Base-by-base conservation (phyloP, 2,797 vertebrate species). In the Myotis daubentonii region DNA sequence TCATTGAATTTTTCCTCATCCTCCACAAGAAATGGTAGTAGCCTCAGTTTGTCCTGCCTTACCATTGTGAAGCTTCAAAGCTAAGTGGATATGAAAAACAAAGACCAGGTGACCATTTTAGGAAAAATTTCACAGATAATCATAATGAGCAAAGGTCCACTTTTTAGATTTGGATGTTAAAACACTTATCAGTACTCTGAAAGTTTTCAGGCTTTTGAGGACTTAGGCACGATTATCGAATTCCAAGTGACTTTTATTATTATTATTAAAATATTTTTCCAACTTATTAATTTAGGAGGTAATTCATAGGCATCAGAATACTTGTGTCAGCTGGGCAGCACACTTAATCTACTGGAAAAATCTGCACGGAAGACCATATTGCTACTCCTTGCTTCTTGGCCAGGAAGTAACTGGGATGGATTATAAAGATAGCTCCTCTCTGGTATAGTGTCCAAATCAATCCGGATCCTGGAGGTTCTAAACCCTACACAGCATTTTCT, bases 181-280 rank as follows among this genome's bases (percentile, higher is more conserved):
- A 94, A 65, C 12, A 78, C 11, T 70, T 62, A 30, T 76, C 76
- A 70, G 13, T 81, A 93, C 19, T 89, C 44, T 19, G 66, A 57
- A 94, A 44, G 28, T 81, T 93, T 94, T 44, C 38, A 78, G 41
- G 22, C 81, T 95, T 71, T 87, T 80, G 47, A 92, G 38, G 44
- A 80, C 60, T 78, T 68, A 62, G 1, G 6, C 20, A 66, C 0
- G 20, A 23, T 91, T 62, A 23, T 30, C 22, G 36, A 74, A 85
- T 94, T 87, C 15, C 30, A 78, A 74, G 38, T 78, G 17, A 51
- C 20, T 17, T 65, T 85, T 8, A 30, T 11, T 17, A 17, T 76
- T 68, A 12, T 76, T 94, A 30, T 62, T 81, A 51, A 91, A 75
- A 70, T 91, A 57, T 13, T 72, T 49, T 91, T 94, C 8, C 80